Evolutionary conservation across 2,888 invertebrate species (phyloP).

Genomic region (Phengaris alcon): DNA sequence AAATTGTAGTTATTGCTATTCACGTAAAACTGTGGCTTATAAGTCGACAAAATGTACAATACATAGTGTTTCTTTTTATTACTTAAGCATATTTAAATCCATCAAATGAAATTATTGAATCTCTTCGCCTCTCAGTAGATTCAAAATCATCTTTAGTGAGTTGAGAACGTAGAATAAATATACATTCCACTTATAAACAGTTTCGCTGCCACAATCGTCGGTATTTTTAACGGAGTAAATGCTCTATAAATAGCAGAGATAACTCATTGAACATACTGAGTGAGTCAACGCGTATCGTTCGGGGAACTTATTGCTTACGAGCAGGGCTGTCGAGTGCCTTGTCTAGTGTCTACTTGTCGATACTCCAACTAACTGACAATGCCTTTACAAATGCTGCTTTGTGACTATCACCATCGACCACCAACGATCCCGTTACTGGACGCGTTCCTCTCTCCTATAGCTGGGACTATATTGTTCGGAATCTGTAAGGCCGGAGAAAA

Average conservation of each 20-base stretch:
- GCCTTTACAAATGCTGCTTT: neutral
- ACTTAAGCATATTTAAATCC: too few species aligned
- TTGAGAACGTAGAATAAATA: neutral
- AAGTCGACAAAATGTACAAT: too few species aligned
- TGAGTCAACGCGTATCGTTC: conserved; percentile 23
- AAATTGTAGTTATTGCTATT: too few species aligned
- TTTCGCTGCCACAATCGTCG: neutral
- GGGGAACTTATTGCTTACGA: conserved; percentile 13
- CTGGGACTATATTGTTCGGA: too few species aligned
- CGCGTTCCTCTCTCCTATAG: too few species aligned
- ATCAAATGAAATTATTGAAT: too few species aligned
- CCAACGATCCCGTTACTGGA: neutral
- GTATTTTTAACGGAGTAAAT: conserved; percentile 5
- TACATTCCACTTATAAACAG: neutral
- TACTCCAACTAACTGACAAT: neutral
- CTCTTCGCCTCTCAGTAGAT: neutral
- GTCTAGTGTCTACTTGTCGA: neutral
- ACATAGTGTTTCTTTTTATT: too few species aligned
- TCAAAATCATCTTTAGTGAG: neutral
- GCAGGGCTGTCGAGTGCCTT: conserved; percentile 1
- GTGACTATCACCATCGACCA: neutral
- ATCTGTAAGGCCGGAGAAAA: too few species aligned
- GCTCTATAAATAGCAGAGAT: conserved; percentile 19
- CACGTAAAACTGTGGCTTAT: too few species aligned
- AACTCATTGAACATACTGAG: conserved; percentile 3